Evolutionary conservation across 2,888 invertebrate genomes (phyloP).

Genomic region (Hydrotaea cyrtoneurina): DNA sequence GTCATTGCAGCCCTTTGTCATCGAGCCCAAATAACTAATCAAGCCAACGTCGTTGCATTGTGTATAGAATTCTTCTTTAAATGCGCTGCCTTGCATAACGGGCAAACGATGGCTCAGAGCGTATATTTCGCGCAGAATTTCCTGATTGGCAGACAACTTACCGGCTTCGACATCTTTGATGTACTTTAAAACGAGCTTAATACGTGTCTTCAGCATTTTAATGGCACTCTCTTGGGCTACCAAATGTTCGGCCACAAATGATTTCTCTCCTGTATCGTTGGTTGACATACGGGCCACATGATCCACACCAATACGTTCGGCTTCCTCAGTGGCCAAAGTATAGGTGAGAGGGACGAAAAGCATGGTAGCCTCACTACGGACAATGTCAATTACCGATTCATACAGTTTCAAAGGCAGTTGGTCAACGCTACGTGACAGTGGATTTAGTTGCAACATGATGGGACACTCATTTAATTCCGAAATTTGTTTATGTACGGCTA

Average conservation of each 20-base stretch:
- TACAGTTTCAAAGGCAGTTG: conserved; percentile 95
- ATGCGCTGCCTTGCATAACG: conserved; percentile 92
- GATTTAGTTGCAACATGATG: conserved; percentile 95
- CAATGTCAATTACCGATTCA: conserved; percentile 97
- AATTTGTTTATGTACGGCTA: conserved; percentile 96
- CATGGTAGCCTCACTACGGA: conserved; percentile 95
- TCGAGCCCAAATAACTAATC: conserved; percentile 96
- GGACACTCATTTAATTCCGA: conserved; percentile 98
- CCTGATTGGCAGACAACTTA: conserved; percentile 89
- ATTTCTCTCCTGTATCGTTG: conserved; percentile 93
- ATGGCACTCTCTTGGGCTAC: conserved; percentile 98
- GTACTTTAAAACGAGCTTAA: conserved; percentile 94
- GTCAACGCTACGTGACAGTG: conserved; percentile 83
- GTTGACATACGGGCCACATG: conserved; percentile 98
- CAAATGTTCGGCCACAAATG: conserved; percentile 95
- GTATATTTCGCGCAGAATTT: conserved; percentile 94
- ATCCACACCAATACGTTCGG: conserved; percentile 98
- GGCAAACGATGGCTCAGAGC: conserved; percentile 96
- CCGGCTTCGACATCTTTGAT: conserved; percentile 94
- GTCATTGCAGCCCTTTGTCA: conserved; percentile 98
- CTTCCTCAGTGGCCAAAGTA: conserved; percentile 98
- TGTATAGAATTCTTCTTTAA: conserved; percentile 97
- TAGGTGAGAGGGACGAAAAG: conserved; percentile 95
- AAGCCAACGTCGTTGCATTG: conserved; percentile 97
- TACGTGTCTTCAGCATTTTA: conserved; percentile 97